Evolutionary conservation across 2,113 vertebrate species (phyloP).

Genomic region (Leptodactylus fuscus): DNA sequence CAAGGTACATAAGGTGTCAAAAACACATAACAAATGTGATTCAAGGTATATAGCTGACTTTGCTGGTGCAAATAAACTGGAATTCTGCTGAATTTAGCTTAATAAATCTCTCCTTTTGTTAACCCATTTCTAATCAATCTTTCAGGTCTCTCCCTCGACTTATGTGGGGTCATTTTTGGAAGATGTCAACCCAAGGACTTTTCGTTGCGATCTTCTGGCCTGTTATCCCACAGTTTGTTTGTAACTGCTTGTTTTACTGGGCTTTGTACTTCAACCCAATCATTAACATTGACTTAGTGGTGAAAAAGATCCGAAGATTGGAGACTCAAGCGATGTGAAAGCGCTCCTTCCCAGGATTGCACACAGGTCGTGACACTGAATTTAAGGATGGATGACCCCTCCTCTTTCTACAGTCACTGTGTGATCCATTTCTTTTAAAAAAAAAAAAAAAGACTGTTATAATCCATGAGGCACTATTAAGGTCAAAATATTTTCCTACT

Average conservation of each 20-base stretch:
- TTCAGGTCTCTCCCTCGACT: constrained; percentile 82
- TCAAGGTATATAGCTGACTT: too few species aligned
- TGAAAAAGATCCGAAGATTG: constrained; percentile 84
- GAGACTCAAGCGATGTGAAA: constrained; percentile 76
- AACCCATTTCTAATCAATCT: neutral
- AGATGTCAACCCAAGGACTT: constrained; percentile 84
- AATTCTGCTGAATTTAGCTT: too few species aligned
- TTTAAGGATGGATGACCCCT: neutral
- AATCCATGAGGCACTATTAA: neutral
- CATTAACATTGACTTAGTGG: constrained; percentile 90
- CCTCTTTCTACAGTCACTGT: neutral
- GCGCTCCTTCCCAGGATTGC: neutral
- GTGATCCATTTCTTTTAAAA: constrained; percentile 38
- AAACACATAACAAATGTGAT: too few species aligned
- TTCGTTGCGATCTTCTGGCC: constrained; percentile 90
- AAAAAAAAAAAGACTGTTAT: neutral
- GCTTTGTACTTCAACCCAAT: constrained; percentile 92
- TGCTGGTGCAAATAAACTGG: too few species aligned
- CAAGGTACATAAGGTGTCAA: too few species aligned
- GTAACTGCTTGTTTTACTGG: constrained; percentile 95
- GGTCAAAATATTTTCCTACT: constrained; percentile 25
- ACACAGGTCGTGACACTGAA: constrained; percentile 32
- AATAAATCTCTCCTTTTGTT: too few species aligned
- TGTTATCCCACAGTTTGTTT: constrained; percentile 90
- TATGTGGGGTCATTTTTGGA: constrained; percentile 93